Conservation (phyloP, 2,888 invertebrate species). For the Hydrotaea cyrtoneurina region DNA sequence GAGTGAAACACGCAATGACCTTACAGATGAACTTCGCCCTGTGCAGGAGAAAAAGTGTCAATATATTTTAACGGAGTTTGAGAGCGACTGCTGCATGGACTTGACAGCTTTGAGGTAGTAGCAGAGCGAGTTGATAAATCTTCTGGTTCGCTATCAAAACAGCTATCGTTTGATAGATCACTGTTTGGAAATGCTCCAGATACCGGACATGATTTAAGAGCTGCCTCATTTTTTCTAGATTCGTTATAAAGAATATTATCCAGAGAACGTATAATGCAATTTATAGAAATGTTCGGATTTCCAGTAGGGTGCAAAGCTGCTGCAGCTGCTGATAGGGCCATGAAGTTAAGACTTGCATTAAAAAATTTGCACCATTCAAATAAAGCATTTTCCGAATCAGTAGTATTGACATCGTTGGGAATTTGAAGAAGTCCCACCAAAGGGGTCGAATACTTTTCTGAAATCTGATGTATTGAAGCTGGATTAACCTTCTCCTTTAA, state of each 20-base stretch:
- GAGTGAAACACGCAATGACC: too few relatives aligned
- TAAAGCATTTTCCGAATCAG: conserved; percentile 81
- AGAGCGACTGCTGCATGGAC: conserved; percentile 72
- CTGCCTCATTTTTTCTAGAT: conserved; percentile 82
- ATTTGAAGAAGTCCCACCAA: conserved; percentile 67
- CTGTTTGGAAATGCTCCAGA: conserved; percentile 73
- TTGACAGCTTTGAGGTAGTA: conserved; percentile 72
- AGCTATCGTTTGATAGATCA: conserved; percentile 75
- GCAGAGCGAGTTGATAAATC: conserved; percentile 77
- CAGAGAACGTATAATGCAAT: conserved; percentile 78
- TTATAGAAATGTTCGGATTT: neutral
- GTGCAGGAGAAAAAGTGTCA: neutral
- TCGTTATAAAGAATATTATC: conserved; percentile 85
- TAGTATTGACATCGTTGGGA: conserved; percentile 66
- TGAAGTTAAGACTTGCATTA: conserved; percentile 80
- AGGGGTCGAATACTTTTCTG: too few relatives aligned
- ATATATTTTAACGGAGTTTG: conserved; percentile 69
- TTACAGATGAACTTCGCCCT: neutral
- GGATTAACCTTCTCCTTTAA: neutral
- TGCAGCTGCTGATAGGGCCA: conserved; percentile 75
- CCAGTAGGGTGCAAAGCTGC: conserved; percentile 72
- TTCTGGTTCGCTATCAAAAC: conserved; percentile 78
- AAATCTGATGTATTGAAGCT: too few relatives aligned
- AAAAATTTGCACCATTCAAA: conserved; percentile 89
- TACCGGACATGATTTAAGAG: conserved; percentile 55